A percentile compares a stretch with the other conserved stretches of the same genome.
Evolutionary conservation across 2,113 vertebrate species (phyloP).

Genomic region (Rhinolophus sinicus): DNA sequence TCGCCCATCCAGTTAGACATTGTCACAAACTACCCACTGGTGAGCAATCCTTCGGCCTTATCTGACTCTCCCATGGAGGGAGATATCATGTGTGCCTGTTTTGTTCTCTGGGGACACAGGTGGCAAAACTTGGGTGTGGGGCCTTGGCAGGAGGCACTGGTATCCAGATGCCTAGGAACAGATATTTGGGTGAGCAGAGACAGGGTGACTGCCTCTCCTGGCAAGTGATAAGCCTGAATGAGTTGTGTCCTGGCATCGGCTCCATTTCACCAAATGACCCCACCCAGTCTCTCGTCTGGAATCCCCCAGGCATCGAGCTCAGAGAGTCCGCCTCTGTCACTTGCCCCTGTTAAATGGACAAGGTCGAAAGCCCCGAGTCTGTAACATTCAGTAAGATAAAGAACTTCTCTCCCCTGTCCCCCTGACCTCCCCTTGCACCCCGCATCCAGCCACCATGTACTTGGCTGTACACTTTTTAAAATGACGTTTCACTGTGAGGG

Average conservation of each 20-base stretch:
- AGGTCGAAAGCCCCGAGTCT: background rate
- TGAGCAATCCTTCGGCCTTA: slow-evolving; percentile 13
- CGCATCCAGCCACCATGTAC: background rate
- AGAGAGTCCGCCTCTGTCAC: rapidly evolving
- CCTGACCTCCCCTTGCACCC: background rate
- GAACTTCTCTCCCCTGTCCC: background rate
- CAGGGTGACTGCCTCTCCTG: rapidly evolving
- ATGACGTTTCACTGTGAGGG: background rate
- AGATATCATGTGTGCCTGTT: slow-evolving; percentile 47
- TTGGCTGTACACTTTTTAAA: background rate
- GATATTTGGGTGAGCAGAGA: background rate
- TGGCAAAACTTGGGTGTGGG: slow-evolving; percentile 43
- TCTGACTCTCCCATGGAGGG: background rate
- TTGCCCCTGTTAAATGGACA: background rate
- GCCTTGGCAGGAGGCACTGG: background rate
- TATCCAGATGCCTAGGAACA: background rate
- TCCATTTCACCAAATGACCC: background rate
- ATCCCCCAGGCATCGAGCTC: background rate
- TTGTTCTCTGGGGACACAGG: slow-evolving; percentile 54
- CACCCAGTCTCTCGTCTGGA: background rate
- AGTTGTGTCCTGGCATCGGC: rapidly evolving
- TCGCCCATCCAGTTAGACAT: background rate
- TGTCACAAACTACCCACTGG: background rate
- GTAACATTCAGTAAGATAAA: background rate
- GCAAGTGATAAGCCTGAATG: background rate